phyloP scores from a whole-genome alignment of 2,113 vertebrate genomes.

The Lepus europaeus region DNA sequence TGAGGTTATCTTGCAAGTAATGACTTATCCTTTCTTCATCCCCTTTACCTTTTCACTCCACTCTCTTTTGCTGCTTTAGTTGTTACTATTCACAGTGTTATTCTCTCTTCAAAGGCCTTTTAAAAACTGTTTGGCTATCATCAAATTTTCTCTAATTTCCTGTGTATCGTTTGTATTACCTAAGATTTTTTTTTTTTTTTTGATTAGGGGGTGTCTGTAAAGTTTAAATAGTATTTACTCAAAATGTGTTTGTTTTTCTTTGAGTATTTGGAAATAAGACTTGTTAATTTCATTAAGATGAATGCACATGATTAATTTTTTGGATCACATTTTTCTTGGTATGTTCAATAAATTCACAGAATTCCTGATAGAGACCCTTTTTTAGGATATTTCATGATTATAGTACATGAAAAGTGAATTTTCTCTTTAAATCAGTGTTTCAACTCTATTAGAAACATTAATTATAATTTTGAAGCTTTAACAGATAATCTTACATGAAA shows the following conservation, averaged over 20 bases:
- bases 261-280: slow-evolving; percentile 42
- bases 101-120: slow-evolving; percentile 54
- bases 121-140: slow-evolving; percentile 11
- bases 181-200: background rate
- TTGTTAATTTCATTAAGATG: slow-evolving; percentile 54
- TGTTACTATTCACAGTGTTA: slow-evolving; percentile 42
- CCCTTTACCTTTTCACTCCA: slow-evolving; percentile 65
- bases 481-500: background rate
- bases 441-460: background rate
- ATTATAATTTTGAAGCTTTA: slow-evolving; percentile 2
- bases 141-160: slow-evolving; percentile 50
- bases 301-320: slow-evolving; percentile 1
- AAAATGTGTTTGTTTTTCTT: slow-evolving; percentile 31
- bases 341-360: background rate
- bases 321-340: background rate
- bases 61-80: slow-evolving; percentile 45
- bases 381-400: slow-evolving; percentile 53
- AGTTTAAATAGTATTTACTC: background rate
- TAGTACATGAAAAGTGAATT: slow-evolving; percentile 44
- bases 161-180: slow-evolving; percentile 18
- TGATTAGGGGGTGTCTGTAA: background rate
- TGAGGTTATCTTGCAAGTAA: slow-evolving; percentile 65
- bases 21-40: slow-evolving; percentile 56
- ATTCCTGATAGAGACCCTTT: slow-evolving; percentile 3
- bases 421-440: slow-evolving; percentile 58